These are phyloP conservation scores for Leptopilina myrica DNA, from an alignment of 2,888 invertebrate species.

Conservation along the genomic window DNA sequence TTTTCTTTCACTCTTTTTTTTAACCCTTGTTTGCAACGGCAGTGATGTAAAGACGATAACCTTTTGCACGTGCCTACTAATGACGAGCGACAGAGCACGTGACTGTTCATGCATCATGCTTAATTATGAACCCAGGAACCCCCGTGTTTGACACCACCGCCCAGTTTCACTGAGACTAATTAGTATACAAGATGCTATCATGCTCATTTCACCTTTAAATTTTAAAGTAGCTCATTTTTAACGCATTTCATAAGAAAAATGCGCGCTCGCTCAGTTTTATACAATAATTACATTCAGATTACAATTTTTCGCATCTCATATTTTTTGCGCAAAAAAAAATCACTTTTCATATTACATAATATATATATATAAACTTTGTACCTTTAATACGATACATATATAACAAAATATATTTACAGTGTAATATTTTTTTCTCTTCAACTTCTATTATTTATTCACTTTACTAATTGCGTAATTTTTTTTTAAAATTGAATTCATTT, in stretches of 20 bases:
- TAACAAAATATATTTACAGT: too few species aligned
- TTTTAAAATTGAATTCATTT: not conserved
- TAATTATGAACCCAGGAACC: conserved; percentile 34
- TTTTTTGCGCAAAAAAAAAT: conserved; percentile 4
- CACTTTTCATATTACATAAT: not conserved
- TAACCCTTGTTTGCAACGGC: conserved; percentile 6
- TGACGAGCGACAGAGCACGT: conserved; percentile 33
- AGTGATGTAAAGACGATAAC: conserved; percentile 28
- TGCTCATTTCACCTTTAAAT: conserved; percentile 22
- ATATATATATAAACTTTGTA: not conserved
- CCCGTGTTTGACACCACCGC: conserved; percentile 34
- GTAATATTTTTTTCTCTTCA: not conserved
- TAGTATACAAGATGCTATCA: conserved; percentile 37
- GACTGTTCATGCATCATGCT: conserved; percentile 31
- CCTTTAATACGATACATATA: too few species aligned
- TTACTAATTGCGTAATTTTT: not conserved
- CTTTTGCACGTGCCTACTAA: conserved; percentile 32
- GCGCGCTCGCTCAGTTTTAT: not conserved
- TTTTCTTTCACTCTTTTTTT: not conserved
- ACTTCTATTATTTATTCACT: not conserved
- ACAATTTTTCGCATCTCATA: conserved; percentile 10
- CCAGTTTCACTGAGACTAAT: conserved; percentile 15
- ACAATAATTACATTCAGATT: conserved; percentile 23
- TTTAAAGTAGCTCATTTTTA: conserved; percentile 37
- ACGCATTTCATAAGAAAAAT: conserved; percentile 28